Percentiles rank a stretch among this genome's conserved stretches.
phyloP scores from a whole-genome alignment of 1,140 invertebrate species.

The Amphibalanus amphitrite region DNA sequence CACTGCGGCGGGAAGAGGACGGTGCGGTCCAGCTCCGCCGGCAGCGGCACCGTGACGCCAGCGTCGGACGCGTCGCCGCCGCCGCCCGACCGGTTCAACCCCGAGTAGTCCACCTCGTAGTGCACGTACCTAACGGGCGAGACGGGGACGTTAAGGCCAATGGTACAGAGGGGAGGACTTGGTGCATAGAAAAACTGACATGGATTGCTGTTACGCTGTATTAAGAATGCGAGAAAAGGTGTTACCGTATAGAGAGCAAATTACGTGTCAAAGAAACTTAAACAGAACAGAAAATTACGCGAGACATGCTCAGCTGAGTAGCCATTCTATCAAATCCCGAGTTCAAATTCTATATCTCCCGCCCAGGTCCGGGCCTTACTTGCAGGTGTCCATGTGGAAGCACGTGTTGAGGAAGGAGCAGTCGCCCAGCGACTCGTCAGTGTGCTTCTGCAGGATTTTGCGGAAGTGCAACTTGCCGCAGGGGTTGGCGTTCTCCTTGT shows the following conservation, averaged over 20 bases:
- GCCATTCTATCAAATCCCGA: no score
- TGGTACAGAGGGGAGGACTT: no score
- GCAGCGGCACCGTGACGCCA: constrained; percentile 6
- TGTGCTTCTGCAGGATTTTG: constrained; percentile 93
- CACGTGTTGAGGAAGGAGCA: constrained; percentile 97
- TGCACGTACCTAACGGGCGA: constrained; percentile 70
- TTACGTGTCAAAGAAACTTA: no score
- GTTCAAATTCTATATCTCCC: no score
- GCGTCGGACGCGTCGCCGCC: background rate
- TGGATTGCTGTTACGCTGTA: no score
- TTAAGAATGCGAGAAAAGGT: no score
- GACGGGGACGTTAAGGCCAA: no score
- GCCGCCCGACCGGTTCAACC: constrained; percentile 22
- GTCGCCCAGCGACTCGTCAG: constrained; percentile 86
- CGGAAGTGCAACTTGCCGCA: constrained; percentile 91
- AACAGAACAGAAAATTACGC: no score
- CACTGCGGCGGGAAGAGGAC: constrained; percentile 75
- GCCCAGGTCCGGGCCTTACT: constrained; percentile 32
- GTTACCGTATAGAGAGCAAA: no score
- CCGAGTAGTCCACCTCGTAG: constrained; percentile 66
- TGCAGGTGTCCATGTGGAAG: constrained; percentile 98
- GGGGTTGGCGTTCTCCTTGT: constrained; percentile 30
- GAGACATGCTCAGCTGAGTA: no score
- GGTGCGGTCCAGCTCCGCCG: constrained; percentile 23
- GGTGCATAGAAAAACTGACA: no score